Base-by-base conservation (phyloP, 2,113 vertebrate genomes). In the Perccottus glenii region DNA sequence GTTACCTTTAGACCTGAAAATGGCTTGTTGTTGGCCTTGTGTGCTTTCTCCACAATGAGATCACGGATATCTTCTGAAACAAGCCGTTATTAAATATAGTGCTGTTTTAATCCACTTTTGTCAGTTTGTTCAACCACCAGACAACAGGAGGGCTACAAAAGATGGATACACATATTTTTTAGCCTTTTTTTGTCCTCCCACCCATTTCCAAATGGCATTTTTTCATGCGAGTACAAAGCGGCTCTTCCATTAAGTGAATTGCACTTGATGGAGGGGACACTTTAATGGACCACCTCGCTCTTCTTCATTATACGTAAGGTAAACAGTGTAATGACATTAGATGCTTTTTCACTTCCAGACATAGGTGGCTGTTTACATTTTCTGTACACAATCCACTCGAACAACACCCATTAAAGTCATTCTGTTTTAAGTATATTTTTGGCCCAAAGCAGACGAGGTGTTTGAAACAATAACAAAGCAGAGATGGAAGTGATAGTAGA, bases 191-290 rank as follows among this genome's bases (percentile, higher is more conserved):
- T 50, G 52, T 75, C 53, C 44, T 57, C 55, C 69, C 33, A 6
- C 51, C 8, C 16, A 14, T 77, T 67, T 78, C 66, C 58, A 71
- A 84, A 71, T 16, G 43, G 42, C 46, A 9, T 4, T 76, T 67
- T 70, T 43, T 16, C 19, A 42, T 77, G 73, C 48, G 67, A 27
- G 35, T 40, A 11, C 53, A 12, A 69, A 64, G 64, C 55, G 57
- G 52, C 65, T 64, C 64, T 73, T 87, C 73, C 88, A 87, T 79
- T 90, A 91, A 75, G 75, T 74, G 68, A 81, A 87, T 90, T 82
- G 67, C 73, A 64, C 81, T 90, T 79, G 71, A 84, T 75, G 68
- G 62, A 73, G 75, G 76, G 63, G 67, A 66, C 8, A 0, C 78
- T 87, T 86, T 89, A 89, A 91, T 90, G 81, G 76, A 87, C 70